These are phyloP conservation scores for Mercenaria mercenaria DNA, from an alignment of 1,140 invertebrate genomes.

Conservation along the genomic window DNA sequence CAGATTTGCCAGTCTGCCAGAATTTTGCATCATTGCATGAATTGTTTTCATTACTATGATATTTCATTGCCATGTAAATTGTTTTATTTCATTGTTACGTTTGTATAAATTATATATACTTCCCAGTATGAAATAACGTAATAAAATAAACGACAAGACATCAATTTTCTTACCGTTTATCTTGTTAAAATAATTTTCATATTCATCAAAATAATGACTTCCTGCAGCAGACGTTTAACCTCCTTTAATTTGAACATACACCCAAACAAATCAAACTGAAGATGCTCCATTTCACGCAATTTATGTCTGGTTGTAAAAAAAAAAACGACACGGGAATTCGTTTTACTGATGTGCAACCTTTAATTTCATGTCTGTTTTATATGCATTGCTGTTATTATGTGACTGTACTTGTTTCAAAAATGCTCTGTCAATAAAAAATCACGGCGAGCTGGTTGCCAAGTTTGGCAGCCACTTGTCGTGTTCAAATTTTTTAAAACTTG, in stretches of 20 bases:
- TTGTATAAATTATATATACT: too few relatives aligned
- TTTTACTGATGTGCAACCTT: slow-evolving; percentile 13
- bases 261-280: slow-evolving; percentile 25
- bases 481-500: slow-evolving; percentile 66
- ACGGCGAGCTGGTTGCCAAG: slow-evolving; percentile 30
- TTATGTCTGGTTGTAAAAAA: not conserved
- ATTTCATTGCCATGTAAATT: too few relatives aligned
- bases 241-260: slow-evolving; percentile 23
- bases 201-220: not conserved
- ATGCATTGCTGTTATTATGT: slow-evolving; percentile 12
- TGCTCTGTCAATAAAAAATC: slow-evolving; percentile 9
- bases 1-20: not conserved
- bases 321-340: not conserved
- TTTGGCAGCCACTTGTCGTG: slow-evolving; percentile 32
- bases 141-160: not conserved
- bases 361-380: not conserved
- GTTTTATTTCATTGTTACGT: too few relatives aligned
- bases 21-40: too few relatives aligned
- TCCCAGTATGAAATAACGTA: not conserved
- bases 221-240: not conserved
- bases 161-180: not conserved
- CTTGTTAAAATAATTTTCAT: not conserved
- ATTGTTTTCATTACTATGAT: too few relatives aligned
- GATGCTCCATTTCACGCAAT: not conserved
- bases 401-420: slow-evolving; percentile 8